Evolutionary conservation across 2,797 vertebrate species (phyloP), one percentile per base, ranked within the genome.

Genomic region (Prunella strophiata): DNA sequence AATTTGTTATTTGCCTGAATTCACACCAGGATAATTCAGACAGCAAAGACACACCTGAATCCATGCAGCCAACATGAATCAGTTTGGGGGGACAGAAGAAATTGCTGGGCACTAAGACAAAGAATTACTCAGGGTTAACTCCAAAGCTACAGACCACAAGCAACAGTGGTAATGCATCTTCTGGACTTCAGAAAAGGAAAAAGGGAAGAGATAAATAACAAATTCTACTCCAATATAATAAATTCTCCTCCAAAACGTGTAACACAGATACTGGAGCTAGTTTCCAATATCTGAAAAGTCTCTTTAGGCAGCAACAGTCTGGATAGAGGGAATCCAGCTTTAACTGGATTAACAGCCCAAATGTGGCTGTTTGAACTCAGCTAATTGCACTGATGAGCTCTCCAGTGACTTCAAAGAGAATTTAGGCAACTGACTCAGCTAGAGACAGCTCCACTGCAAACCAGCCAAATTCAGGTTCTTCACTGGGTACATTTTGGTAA

Each of bases 181-280:
- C 38, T 11, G 32, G 9, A 29, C 11, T 26, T 59, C 4, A 2
- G 36, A 66, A 48, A 50, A 85, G 40, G 23, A 83, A 77, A 67
- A 36, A 55, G 12, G 20, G n/a, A 84, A 74, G 26, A 2, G 1
- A 23, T 42, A 48, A 67, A 70, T 3, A 42, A 47, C 7, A 66
- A 66, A 32, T 34, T 57, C 45, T 52, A 14, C 21, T 47, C 26
- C n/a, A 58, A 0, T 23, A 22, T 3, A 59, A 61, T 9, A 71
- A 58, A 47, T 40, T 59, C 57, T 34, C 20, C 19, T 47, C 23
- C 52, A 71, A 2, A 36, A 62, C 17, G 27, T 54, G 26, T 34
- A 68, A 10, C 0, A 0, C 11, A 52, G 27, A 36, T 19, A 50
- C 3, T 58, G n/a, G 38, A 68, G 68, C 16, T 27, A 13, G 34